Evolutionary conservation across 2,888 invertebrate species (phyloP).

Genomic region (Polyommatus icarus): DNA sequence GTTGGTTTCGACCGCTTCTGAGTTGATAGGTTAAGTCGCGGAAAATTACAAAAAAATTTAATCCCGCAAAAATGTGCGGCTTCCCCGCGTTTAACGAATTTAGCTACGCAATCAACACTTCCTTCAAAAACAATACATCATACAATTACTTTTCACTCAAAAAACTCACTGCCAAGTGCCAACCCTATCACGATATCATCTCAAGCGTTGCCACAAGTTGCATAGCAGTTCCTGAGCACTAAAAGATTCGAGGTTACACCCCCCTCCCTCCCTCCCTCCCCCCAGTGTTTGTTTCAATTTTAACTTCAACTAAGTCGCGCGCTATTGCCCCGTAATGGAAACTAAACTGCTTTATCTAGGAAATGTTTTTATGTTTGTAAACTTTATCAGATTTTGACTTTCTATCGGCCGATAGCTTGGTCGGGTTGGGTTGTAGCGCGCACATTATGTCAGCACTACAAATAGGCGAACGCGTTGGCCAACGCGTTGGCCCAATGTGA

Average conservation of each 20-base stretch:
- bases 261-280: not conserved
- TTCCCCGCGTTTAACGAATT: too few relatives aligned
- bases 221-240: constrained; percentile 30
- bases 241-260: constrained; percentile 31
- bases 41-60: too few relatives aligned
- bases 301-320: constrained; percentile 14
- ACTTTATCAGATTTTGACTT: not conserved
- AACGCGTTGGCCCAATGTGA: too few relatives aligned
- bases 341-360: not conserved
- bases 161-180: not conserved
- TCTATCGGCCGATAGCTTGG: too few relatives aligned
- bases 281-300: constrained; percentile 23
- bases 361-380: not conserved
- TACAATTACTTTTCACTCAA: not conserved
- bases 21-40: too few relatives aligned
- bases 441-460: too few relatives aligned
- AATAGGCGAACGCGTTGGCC: too few relatives aligned
- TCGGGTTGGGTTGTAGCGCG: too few relatives aligned
- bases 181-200: constrained; percentile 36
- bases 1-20: too few relatives aligned
- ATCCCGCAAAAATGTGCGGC: too few relatives aligned
- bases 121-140: too few relatives aligned
- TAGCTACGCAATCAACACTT: too few relatives aligned
- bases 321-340: constrained; percentile 1
- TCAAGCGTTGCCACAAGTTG: constrained; percentile 36